Conservation (phyloP, 2,888 invertebrate species). For the Tillus elongatus region DNA sequence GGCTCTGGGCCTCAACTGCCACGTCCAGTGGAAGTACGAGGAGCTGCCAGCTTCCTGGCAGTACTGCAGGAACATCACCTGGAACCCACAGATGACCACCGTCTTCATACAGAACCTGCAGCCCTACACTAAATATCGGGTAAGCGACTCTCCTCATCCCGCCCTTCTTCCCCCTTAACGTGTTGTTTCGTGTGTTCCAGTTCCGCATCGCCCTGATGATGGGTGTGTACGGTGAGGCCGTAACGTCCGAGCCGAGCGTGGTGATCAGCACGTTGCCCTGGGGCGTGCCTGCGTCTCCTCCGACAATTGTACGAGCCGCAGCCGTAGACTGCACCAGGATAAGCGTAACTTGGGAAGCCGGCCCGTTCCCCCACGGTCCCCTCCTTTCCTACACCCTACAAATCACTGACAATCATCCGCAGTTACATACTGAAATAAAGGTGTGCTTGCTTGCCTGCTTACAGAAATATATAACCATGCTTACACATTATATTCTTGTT, state of each 20-base stretch:
- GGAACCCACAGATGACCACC: conserved; percentile 47
- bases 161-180: no score
- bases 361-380: conserved; percentile 79
- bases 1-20: conserved; percentile 45
- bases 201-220: conserved; percentile 79
- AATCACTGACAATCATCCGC: conserved; percentile 45
- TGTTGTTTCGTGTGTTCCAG: no score
- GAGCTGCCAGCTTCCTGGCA: conserved; percentile 68
- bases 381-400: conserved; percentile 76
- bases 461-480: no score
- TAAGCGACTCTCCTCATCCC: conserved; percentile 39
- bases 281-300: conserved; percentile 68
- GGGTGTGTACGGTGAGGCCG: conserved; percentile 57
- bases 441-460: no score
- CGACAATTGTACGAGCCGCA: conserved; percentile 63
- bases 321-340: conserved; percentile 75
- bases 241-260: conserved; percentile 56
- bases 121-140: conserved; percentile 85
- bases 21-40: conserved; percentile 70
- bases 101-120: conserved; percentile 69
- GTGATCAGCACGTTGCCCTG: conserved; percentile 66
- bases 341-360: conserved; percentile 82
- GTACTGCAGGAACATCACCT: conserved; percentile 66
- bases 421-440: conserved; percentile 40
- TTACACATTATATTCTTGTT: no score